A percentile compares a stretch with the other conserved stretches of the same genome.
Conservation (phyloP, 2,888 invertebrate genomes). For the Eupeodes luniger region DNA sequence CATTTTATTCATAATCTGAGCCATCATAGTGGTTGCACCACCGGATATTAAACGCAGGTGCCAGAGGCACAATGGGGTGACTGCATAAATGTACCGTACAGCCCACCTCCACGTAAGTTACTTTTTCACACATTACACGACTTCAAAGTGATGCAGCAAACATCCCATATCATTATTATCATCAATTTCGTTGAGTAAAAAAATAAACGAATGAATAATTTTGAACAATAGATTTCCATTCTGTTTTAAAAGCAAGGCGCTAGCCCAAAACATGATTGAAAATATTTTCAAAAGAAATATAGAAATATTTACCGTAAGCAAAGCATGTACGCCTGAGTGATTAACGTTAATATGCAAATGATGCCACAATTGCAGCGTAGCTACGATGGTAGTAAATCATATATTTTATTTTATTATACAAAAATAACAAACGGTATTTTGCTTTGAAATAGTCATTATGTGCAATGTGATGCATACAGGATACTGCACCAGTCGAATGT, state of each 20-base stretch:
- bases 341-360: constrained; percentile 65
- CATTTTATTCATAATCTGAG: neutral
- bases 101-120: constrained; percentile 58
- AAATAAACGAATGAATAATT: constrained; percentile 59
- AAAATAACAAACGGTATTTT: neutral
- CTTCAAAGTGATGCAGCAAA: constrained; percentile 69
- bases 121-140: constrained; percentile 68
- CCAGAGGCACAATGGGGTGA: constrained; percentile 6
- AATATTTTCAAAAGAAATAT: constrained; percentile 43
- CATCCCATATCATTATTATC: constrained; percentile 37
- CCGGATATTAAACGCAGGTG: constrained; percentile 5
- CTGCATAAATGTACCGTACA: constrained; percentile 21
- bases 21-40: constrained; percentile 44
- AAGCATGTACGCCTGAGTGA: neutral
- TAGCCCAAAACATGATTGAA: constrained; percentile 38
- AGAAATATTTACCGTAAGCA: constrained; percentile 18
- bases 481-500: too few relatives aligned
- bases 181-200: constrained; percentile 55
- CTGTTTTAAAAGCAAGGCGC: constrained; percentile 13
- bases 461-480: too few relatives aligned
- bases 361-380: constrained; percentile 32
- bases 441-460: constrained; percentile 18
- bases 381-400: neutral
- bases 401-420: neutral
- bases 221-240: constrained; percentile 60